Base-by-base conservation (phyloP, 2,113 vertebrate genomes). In the Sander lucioperca region DNA sequence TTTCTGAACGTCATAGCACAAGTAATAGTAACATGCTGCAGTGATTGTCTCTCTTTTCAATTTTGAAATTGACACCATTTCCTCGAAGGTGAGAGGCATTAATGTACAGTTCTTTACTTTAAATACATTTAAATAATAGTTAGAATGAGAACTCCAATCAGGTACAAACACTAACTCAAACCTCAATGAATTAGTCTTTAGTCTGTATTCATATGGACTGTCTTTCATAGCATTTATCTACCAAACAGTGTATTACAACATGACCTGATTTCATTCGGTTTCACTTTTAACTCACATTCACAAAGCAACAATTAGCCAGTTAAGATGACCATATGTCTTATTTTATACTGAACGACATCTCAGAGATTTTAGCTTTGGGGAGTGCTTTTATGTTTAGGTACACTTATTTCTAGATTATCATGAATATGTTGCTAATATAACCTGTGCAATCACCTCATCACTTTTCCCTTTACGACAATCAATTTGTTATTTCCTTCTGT, bases 401-500 rank as follows among this genome's bases (percentile, higher is more conserved):
- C 83, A 58, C 3, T 72, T 78, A 27, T 74, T 65, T 70, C 50
- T 66, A 3, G 21, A 16, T 33, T 65, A 84, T 43, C 47, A 71
- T 85, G 53, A 70, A 61, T 53, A 68, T 71, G 77, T 87, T 68
- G 30, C 59, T 69, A 61, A 50, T 83, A 25, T 81, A 71, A 84
- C 54, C 70, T 7, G 88, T 92, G 90, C 91, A 93, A 91, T 93
- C 89, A 79, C 86, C 74, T 79, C 79, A 83, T 90, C 73, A 78
- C 73, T 87, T 86, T 80, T 77, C 74, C 72, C 80, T 78, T 84
- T 64, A 86, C 74, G 93, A 93, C 93, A 93, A 93, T 93, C 93
- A 85, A 36, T 63, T 79, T 80, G 83, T 87, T 82, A 33, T 70
- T 87, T 83, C 30, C 63, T 19, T 69, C 63, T 82, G 54, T 74